Evolutionary conservation across 1,140 invertebrate genomes (phyloP), one percentile per base, ranked within the genome.

Genomic region (Lasaia peninsularis): DNA sequence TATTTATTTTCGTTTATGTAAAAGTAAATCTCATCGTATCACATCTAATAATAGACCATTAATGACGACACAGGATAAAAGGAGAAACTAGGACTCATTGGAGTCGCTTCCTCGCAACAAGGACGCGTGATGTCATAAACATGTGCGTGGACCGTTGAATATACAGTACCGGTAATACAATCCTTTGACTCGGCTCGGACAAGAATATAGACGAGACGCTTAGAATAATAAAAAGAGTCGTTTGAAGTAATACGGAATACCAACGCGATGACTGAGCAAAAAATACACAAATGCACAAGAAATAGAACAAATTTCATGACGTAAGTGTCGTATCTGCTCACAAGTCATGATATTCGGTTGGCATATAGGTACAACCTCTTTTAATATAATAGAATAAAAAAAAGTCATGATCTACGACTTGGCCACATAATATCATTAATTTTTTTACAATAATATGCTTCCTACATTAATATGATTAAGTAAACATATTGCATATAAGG

Each of bases 21-120:
- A 10, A 32, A 8, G 28, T 16, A 37, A 28, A 31, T 28, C 28
- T 18, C 32, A 12, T 55, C 34, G 37, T 9, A 55, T 57, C 44
- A 49, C 14, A 31, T 18, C 62, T 81, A 80, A 75, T 76, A 81
- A 71, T 86, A 86, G 78, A 63, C 58, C 64, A 65, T 54, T 63
- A 69, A 70, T 83, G 78, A 85, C 77, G 78, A 74, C 71, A 81
- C 79, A 82, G 81, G 84, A 85, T 87, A 81, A 78, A 76, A 76
- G 65, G 69, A 76, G 73, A 73, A 85, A 84, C 76, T 84, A 76
- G 84, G 78, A 84, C 82, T 80, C 73, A 70, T 69, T 71, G 58
- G 40, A 67, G 72, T 74, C 75, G 72, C 75, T 77, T 83, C 83
- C 77, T 82, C 75, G 73, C 68, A 67, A 67, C 82, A 88, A 88